Percentiles rank a stretch among this genome's conserved stretches.
These are phyloP conservation scores for Drosophila baimaii DNA, from an alignment of 1,140 invertebrate genomes.

Conservation along the genomic window DNA sequence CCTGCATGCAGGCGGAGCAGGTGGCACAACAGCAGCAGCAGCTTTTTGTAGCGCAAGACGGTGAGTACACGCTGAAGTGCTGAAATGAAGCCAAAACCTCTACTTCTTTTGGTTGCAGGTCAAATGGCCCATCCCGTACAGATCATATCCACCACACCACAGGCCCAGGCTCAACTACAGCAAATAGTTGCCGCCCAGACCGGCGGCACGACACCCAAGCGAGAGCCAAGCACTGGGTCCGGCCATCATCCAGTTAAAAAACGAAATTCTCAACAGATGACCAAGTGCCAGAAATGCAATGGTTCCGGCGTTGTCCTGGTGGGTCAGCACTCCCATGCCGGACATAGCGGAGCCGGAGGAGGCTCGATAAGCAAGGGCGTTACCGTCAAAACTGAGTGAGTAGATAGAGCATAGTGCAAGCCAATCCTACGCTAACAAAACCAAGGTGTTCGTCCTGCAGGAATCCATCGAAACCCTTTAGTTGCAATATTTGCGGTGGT, in stretches of 20 bases:
- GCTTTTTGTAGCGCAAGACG: conserved; percentile 88
- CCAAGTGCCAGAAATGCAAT: conserved; percentile 94
- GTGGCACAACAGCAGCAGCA: conserved; percentile 83
- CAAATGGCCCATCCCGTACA: conserved; percentile 78
- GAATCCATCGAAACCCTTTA: conserved; percentile 89
- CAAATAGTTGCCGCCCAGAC: conserved; percentile 75
- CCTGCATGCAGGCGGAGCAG: conserved; percentile 86
- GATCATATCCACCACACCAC: conserved; percentile 78
- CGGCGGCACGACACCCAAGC: conserved; percentile 67
- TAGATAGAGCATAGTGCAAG: conserved; percentile 24
- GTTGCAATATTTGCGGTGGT: conserved; percentile 94
- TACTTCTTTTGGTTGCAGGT: conserved; percentile 28
- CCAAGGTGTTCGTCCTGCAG: conserved; percentile 49
- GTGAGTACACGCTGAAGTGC: conserved; percentile 78
- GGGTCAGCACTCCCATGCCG: conserved; percentile 84
- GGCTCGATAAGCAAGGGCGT: conserved; percentile 58
- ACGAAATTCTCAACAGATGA: conserved; percentile 91
- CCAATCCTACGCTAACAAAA: conserved; percentile 38
- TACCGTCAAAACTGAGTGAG: conserved; percentile 80
- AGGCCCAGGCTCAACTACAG: conserved; percentile 75
- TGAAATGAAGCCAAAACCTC: neutral
- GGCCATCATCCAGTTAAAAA: conserved; percentile 93
- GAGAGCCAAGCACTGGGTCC: conserved; percentile 48
- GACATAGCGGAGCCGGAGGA: conserved; percentile 49
- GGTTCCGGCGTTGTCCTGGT: conserved; percentile 94